Base-by-base conservation (phyloP, 2,888 invertebrate genomes). In the Strigamia maritima region DNA sequence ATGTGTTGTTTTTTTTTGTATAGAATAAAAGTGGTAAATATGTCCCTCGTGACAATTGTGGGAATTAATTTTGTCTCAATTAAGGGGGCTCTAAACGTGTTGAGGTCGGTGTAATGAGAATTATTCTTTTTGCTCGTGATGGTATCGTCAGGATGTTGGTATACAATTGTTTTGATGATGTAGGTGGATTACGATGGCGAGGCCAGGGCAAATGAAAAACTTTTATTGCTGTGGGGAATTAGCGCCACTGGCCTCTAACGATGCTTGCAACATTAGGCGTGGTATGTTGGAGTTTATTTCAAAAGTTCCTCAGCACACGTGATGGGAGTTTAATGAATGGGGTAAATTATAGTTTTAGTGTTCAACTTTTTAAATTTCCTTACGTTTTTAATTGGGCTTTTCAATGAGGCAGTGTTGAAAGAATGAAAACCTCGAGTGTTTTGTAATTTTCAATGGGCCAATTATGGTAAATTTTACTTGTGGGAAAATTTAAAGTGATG, bases 141-240 rank as follows among this genome's bases (percentile, higher is more conserved):
- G 70, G 26, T 70, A 70, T 70, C 54, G 54, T 54, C 54, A 19
- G 16, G 54, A 54, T 54, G 26, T 26, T 70, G 70, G 26, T 70
- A 70, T 70, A 70, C 70, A 70, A 70, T 70, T 70, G 70, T 70
- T 70, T 70, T 70, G 70, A 70, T 70, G 70, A 70, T 65, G 60
- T 65, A 26, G 70, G 26, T 70, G 70, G 70, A 70, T 70, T 70
- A 70, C 28, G 70, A 70, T n/a, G 70, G 70, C 24, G 24, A 24
- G 22, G 22, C 70, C 70, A 28, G 70, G 28, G 70, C 70, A 70
- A 70, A 70, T 70, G 70, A 70, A 70, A 70, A 70, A 70, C 26
- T 70, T 70, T 70, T 70, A 70, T 70, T 70, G 70, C 70, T 70
- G 70, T n/a, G n/a, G 70, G 70, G 70, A 70, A 70, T 70, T 70